Base-by-base conservation (phyloP, 2,797 vertebrate species). In the Premnoplex brunnescens region DNA sequence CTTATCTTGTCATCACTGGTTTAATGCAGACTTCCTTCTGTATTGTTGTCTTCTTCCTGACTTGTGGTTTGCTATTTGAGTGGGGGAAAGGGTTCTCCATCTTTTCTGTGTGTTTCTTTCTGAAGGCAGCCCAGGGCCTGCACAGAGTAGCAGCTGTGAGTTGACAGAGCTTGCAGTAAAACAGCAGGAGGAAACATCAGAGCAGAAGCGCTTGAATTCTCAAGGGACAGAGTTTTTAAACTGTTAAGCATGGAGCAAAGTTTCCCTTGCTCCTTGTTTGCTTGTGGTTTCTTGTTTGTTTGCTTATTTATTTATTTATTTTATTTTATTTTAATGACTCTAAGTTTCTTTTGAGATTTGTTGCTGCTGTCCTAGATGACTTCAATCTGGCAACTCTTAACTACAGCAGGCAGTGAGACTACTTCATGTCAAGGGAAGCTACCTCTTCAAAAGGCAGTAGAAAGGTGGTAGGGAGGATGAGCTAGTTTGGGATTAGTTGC, bases 141-240 rank as follows among this genome's bases (percentile, higher is more conserved):
- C 63, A 52, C 23, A 63, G 58, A 63, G 66, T 30, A 91, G 82
- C 79, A 95, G 86, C 79, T 95, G 87, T 34, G 44, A 93, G 36
- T 67, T 0, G 1, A 62, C 44, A 46, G 62, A 84, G 30, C 54
- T 94, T 87, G 34, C 39, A 87, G 43, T 88, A 88, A 84, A 83
- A 56, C 62, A 78, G 36, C 32, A 62, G 52, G 39, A 85, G 23
- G 39, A 76, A 60, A 55, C 73, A 54, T 76, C 54, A 56, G 39
- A 88, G 80, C 52, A 88, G 51, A 88, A 89, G 83, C 28, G 86
- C 28, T 11, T 89, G 60, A 91, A 72, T 91, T 79, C 66, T 72
- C 28, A 18, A 54, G 52, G 49, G 75, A 76, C 19, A 58, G 58
- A 89, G 48, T 69, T 67, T 92, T 62, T 69, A 21, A 81, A 51